Evolutionary conservation across 1,140 invertebrate genomes (phyloP).

Genomic region (Drosophila neocordata): DNA sequence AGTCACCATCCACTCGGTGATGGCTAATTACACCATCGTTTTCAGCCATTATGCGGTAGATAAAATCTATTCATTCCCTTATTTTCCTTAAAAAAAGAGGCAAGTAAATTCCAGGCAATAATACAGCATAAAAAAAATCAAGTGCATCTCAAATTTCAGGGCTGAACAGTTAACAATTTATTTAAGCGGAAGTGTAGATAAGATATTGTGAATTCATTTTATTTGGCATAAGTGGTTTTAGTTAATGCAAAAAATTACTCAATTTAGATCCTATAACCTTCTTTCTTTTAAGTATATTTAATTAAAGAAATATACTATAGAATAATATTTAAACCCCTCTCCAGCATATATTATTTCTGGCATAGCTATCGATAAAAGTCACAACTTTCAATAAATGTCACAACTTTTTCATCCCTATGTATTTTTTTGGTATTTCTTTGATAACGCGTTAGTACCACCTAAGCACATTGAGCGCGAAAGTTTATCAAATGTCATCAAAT

Average conservation of each 20-base stretch:
- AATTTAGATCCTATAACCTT: no score
- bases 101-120: neutral
- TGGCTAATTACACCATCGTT: neutral
- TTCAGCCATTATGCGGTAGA: neutral
- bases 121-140: neutral
- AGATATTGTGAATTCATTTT: no score
- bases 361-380: neutral
- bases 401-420: neutral
- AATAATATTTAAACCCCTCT: no score
- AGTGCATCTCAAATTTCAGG: constrained; percentile 4
- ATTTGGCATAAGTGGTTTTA: no score
- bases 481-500: constrained; percentile 26
- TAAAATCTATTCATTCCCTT: no score
- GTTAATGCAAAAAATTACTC: no score
- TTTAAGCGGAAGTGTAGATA: no score
- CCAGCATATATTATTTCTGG: neutral
- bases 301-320: no score
- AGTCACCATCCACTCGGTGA: neutral
- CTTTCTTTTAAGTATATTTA: no score
- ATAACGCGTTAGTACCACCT: neutral
- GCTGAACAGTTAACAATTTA: neutral
- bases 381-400: neutral
- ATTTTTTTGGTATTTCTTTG: neutral
- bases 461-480: constrained; percentile 24
- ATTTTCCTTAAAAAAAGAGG: neutral